phyloP scores from a whole-genome alignment of 2,797 vertebrate species.

The Ptychadena robeensis region DNA sequence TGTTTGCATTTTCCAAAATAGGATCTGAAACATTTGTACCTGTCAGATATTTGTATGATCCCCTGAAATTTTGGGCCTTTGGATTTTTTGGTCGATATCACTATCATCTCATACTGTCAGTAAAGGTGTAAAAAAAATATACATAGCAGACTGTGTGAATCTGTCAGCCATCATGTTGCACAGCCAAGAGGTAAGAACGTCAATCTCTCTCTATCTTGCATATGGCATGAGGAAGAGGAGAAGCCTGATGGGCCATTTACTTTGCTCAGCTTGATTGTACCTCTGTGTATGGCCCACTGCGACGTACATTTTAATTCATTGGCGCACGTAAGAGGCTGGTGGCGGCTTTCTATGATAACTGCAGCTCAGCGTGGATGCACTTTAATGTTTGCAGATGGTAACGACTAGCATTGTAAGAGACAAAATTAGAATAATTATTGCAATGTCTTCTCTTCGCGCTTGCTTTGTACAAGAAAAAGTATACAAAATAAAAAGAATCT shows the following conservation, averaged over 20 bases:
- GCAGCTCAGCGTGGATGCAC: slow-evolving; percentile 22
- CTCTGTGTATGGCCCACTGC: too few species aligned
- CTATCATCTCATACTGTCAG: too few species aligned
- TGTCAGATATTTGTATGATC: too few species aligned
- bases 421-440: too few species aligned
- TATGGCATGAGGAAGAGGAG: background rate
- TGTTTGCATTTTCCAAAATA: too few species aligned
- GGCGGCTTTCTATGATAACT: slow-evolving; percentile 18
- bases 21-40: too few species aligned
- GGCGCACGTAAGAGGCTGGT: too few species aligned
- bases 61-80: too few species aligned
- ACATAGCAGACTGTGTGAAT: background rate
- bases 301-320: background rate
- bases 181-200: background rate
- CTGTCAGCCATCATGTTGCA: background rate
- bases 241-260: slow-evolving; percentile 42
- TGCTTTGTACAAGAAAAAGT: too few species aligned
- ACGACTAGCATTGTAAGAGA: slow-evolving; percentile 16
- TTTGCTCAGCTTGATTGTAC: slow-evolving; percentile 14
- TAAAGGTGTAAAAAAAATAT: too few species aligned
- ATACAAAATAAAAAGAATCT: background rate
- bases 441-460: too few species aligned
- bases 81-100: too few species aligned
- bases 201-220: background rate
- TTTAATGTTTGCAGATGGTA: slow-evolving; percentile 21